Evolutionary conservation across 2,797 vertebrate genomes (phyloP).

Genomic region (Neosalanx taihuensis): DNA sequence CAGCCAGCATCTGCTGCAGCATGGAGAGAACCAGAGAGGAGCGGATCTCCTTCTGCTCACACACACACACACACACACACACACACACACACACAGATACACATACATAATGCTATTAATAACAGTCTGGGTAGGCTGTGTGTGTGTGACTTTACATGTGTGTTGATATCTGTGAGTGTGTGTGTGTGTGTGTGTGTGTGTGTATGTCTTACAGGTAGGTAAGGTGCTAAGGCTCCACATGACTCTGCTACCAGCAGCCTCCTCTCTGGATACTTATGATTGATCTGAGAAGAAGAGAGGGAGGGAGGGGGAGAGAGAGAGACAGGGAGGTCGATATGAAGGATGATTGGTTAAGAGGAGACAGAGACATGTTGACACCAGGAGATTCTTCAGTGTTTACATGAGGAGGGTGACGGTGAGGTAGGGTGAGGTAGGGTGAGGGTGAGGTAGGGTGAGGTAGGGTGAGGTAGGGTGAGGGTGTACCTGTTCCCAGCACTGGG

Average conservation of each 20-base stretch:
- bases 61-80: conserved; percentile 10
- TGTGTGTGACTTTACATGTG: background rate
- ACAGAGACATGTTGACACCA: conserved; percentile 59
- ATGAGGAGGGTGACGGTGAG: too few relatives aligned
- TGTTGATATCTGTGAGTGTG: background rate
- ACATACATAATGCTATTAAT: background rate
- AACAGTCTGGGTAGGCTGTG: background rate
- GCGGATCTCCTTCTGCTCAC: conserved; percentile 93
- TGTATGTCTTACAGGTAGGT: conserved; percentile 88
- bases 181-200: conserved; percentile 3
- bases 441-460: too few relatives aligned
- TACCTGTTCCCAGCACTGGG: conserved; percentile 99
- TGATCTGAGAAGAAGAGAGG: conserved; percentile 79
- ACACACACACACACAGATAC: background rate
- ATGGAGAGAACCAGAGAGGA: conserved; percentile 97
- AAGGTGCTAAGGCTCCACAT: conserved; percentile 95
- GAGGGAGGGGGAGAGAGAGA: too few relatives aligned
- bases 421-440: too few relatives aligned
- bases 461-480: too few relatives aligned
- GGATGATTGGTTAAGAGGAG: conserved; percentile 33
- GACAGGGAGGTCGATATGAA: conserved; percentile 34
- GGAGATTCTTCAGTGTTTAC: background rate
- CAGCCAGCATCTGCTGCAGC: conserved; percentile 97
- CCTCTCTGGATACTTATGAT: conserved; percentile 98
- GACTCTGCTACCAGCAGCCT: conserved; percentile 95